Evolutionary conservation across 2,113 vertebrate species (phyloP), one percentile per base, ranked within the genome.

Genomic region (Chelonoidis abingdonii): DNA sequence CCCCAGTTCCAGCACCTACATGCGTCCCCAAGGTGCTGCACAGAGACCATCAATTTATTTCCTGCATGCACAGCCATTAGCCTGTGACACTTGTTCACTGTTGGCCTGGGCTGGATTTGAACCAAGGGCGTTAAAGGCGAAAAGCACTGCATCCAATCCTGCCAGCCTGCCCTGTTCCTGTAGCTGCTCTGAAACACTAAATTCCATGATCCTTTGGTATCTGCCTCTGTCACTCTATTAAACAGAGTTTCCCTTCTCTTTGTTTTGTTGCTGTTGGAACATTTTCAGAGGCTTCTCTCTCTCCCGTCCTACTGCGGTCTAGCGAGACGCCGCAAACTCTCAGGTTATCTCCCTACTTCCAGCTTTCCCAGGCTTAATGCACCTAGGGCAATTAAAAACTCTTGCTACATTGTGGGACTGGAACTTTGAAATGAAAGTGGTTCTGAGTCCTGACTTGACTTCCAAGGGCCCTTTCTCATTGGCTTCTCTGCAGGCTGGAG

Each of bases 21-120:
- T 62, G 16, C 8, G 5, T n/a, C 49, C 31, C 44, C 47, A 85
- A 85, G 11, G 31, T 2, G 24, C 31, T 13, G 9, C 17, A 38
- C 35, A 19, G 59, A 49, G 47, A 62, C 56, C 27, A 9, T 52
- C 24, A 21, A 25, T 13, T 19, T 29, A 72, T 86, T 75, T 25
- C 84, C 7, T 41, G 13, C 0, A 0, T 92, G 82, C 8, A 0
- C 10, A 3, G 44, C n/a, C 0, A 0, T 81, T 38, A 22, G 80
- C 52, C 78, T 3, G 0, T 2, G 17, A 25, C 9, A 50, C n/a
- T 9, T 78, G 31, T 8, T 50, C 4, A 27, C 4, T 54, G 56
- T 88, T 83, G 6, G 4, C 7, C 0, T 19, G 81, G 80, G 50
- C 4, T 56, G 57, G 65, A 78, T 83, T 62, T 89, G 82, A 91